Evolutionary conservation across 2,888 invertebrate genomes (phyloP), one percentile per base, ranked within the genome.

Genomic region (Agrilus mali): DNA sequence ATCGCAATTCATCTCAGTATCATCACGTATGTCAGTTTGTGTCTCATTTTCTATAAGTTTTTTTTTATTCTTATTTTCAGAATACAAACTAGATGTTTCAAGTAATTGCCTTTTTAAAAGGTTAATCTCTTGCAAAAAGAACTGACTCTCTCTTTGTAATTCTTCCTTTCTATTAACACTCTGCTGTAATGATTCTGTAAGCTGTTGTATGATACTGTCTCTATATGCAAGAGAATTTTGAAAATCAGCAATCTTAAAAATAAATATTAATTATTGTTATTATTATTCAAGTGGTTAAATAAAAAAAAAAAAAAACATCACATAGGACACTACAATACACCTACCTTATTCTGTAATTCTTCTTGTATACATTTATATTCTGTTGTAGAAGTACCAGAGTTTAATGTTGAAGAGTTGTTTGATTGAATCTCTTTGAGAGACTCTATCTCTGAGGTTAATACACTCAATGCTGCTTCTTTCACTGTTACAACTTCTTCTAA

Each of bases 341-440:
- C 59, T 69, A 85, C 85, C 73, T 80, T 82, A 42, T 65, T 72
- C 40, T 77, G 75, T 60, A 78, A 80, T 47, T 82, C 79, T 53
- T 82, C 81, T 57, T 82, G 76, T 42, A 82, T 71, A 14, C 82
- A 80, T 58, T 79, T 79, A 60, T 83, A 82, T 51, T 83, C 84
- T 20, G 82, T 80, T 8, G 81, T 75, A 53, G 77, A 68, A 6
- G 76, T 74, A 53, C 72, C 75, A 44, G 77, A 71, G 47, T 72
- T 73, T 39, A 66, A 64, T 2, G 70, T 69, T 12, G 71, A 71
- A 36, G 65, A 67, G 46, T 71, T 70, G 39, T 72, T 71, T 2
- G 65, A 64, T 7, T 43, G 44, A 8, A 65, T 53, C 50, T 73
- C 72, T 45, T 66, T 63, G 34, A 69, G 58, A 32, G 71, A 68